A percentile compares a stretch with the other conserved stretches of the same genome.
These are phyloP conservation scores for Leistus spinibarbis DNA, from an alignment of 2,888 invertebrate genomes.

Conservation along the genomic window DNA sequence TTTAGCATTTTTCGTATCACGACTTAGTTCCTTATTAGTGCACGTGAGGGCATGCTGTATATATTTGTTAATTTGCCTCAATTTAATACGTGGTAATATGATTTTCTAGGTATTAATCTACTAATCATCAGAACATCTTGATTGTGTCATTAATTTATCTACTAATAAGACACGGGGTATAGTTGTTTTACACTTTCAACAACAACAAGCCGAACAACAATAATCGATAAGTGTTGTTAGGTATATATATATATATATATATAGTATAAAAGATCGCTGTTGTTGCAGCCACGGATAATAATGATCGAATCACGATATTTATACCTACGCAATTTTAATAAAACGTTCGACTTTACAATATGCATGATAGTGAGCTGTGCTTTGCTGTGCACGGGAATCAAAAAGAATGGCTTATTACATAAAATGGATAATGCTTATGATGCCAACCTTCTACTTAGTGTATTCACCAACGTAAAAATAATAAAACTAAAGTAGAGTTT, in stretches of 20 bases:
- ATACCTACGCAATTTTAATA: constrained; percentile 13
- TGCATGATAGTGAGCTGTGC: neutral
- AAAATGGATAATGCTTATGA: constrained; percentile 38
- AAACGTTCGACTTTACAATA: neutral
- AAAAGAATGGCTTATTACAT: constrained; percentile 35
- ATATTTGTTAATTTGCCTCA: too few species aligned
- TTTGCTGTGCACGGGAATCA: neutral
- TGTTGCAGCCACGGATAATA: neutral
- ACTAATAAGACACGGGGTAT: constrained; percentile 8
- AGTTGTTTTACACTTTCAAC: constrained; percentile 5
- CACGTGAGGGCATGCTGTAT: too few species aligned
- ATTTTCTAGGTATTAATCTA: neutral
- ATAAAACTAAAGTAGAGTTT: constrained; percentile 45
- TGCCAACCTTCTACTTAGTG: constrained; percentile 38
- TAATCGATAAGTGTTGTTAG: neutral
- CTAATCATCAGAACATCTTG: constrained; percentile 13
- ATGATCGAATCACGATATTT: constrained; percentile 7
- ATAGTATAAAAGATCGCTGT: neutral
- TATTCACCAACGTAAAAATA: constrained; percentile 36
- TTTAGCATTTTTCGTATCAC: too few species aligned
- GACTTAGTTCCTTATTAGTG: too few species aligned
- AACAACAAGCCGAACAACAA: neutral
- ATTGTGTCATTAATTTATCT: constrained; percentile 25
- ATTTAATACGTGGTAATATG: too few species aligned
- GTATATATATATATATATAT: too few species aligned